phyloP scores from a whole-genome alignment of 64 coral and sea anemone genomes.

The Pocillopora verrucosa region DNA sequence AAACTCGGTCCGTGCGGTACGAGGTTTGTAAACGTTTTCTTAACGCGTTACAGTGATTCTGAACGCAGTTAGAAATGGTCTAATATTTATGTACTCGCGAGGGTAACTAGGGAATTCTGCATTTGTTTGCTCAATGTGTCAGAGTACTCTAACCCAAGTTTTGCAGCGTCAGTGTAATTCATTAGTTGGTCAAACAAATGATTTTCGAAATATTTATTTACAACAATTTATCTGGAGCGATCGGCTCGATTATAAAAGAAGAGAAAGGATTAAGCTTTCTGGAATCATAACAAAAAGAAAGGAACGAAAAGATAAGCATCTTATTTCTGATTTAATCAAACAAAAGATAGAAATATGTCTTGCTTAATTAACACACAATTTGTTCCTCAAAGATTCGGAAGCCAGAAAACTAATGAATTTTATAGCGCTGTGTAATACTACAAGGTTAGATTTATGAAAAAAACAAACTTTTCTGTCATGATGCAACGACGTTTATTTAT shows the following conservation, averaged over 20 bases:
- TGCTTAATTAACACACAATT: slow-evolving; percentile 9
- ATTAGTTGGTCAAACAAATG: not conserved
- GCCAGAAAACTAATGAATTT: not conserved
- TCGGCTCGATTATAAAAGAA: not conserved
- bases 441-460: not conserved
- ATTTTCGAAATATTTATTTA: not conserved
- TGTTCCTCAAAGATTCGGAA: not conserved
- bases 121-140: not conserved
- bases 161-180: not conserved
- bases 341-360: not conserved
- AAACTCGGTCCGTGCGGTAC: not conserved
- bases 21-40: slow-evolving; percentile 10
- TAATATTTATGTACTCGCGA: not conserved
- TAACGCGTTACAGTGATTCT: not conserved
- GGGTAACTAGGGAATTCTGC: not conserved
- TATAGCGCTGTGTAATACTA: not conserved
- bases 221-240: not conserved
- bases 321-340: slow-evolving; percentile 2
- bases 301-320: not conserved
- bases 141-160: not conserved
- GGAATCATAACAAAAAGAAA: not conserved
- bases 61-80: not conserved
- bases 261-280: not conserved
- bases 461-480: not conserved
- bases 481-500: not conserved